These are phyloP conservation scores for Conchocele bisecta DNA, from an alignment of 2,888 invertebrate species.

Conservation along the genomic window DNA sequence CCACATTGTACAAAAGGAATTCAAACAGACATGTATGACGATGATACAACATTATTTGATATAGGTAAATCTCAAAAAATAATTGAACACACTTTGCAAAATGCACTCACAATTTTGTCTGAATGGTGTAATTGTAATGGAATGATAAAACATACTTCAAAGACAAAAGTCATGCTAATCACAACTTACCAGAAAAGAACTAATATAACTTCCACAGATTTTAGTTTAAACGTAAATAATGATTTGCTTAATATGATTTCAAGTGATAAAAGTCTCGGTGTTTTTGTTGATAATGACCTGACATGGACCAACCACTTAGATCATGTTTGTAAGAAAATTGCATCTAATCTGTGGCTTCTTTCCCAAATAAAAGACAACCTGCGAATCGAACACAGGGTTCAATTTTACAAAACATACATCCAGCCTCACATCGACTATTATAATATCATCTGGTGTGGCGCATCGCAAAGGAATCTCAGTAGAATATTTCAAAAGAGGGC, in stretches of 20 bases:
- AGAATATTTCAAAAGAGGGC: background rate
- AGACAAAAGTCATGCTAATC: background rate
- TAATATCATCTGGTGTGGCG: background rate
- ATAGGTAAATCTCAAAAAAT: background rate
- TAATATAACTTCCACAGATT: background rate
- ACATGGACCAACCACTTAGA: background rate
- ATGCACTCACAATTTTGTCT: background rate
- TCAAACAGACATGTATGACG: background rate
- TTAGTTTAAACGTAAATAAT: background rate
- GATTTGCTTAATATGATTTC: background rate
- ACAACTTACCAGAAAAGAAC: background rate
- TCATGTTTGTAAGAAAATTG: background rate
- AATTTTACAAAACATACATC: background rate
- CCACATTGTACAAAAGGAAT: background rate
- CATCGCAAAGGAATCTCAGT: background rate
- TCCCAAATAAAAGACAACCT: background rate
- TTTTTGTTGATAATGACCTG: background rate
- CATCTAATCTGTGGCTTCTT: background rate
- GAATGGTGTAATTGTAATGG: background rate
- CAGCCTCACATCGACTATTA: background rate
- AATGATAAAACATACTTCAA: background rate
- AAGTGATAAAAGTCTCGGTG: background rate
- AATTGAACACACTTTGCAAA: background rate
- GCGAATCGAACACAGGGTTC: background rate
- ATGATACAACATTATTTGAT: background rate